Percentiles rank a stretch among this genome's conserved stretches.
phyloP scores from a whole-genome alignment of 2,888 invertebrate species.

The Griposia aprilina region DNA sequence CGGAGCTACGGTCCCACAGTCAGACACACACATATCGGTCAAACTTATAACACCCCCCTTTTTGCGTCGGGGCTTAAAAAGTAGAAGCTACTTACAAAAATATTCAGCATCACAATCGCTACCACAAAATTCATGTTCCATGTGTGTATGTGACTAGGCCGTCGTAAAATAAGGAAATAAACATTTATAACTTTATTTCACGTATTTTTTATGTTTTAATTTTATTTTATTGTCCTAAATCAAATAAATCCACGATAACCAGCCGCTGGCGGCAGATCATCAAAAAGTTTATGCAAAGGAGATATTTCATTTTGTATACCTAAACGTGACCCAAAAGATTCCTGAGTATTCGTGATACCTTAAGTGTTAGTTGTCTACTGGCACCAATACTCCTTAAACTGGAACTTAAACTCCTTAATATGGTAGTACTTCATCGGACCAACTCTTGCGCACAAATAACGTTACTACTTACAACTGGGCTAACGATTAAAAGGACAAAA shows the following conservation, averaged over 20 bases:
- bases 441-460: neutral
- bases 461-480: neutral
- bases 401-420: too few relatives aligned
- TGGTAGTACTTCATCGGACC: neutral
- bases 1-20: too few relatives aligned
- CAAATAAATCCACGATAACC: neutral
- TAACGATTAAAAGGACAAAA: neutral
- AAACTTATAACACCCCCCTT: too few relatives aligned
- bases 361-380: too few relatives aligned
- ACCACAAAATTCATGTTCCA: constrained; percentile 41
- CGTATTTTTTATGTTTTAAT: constrained; percentile 32
- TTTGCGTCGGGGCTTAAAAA: too few relatives aligned
- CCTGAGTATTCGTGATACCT: neutral
- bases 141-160: neutral
- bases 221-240: constrained; percentile 20
- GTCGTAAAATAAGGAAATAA: constrained; percentile 12
- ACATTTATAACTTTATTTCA: constrained; percentile 18
- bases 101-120: constrained; percentile 10
- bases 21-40: too few relatives aligned
- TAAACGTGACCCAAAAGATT: too few relatives aligned
- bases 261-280: neutral
- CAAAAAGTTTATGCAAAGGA: neutral
- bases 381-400: neutral
- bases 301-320: neutral
- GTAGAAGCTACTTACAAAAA: constrained; percentile 41